A percentile compares a stretch with the other conserved stretches of the same genome.
phyloP scores from a whole-genome alignment of 2,113 vertebrate species.

The Gymnobelideus leadbeateri region DNA sequence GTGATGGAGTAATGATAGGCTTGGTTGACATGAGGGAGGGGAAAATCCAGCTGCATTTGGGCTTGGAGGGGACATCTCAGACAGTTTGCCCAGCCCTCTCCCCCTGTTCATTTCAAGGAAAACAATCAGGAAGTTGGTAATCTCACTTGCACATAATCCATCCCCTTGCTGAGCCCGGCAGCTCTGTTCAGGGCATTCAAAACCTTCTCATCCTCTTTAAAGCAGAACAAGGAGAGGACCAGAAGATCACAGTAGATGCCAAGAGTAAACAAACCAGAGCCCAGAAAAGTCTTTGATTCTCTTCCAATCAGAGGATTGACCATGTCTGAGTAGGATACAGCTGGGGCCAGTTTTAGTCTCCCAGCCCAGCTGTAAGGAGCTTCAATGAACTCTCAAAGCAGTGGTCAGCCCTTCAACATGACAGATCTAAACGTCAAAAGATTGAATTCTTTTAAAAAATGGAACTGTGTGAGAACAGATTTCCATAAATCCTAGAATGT shows the following conservation, averaged over 20 bases:
- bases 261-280: conserved; percentile 44
- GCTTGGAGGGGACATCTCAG: conserved; percentile 45
- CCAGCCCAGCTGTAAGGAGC: conserved; percentile 26
- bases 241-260: conserved; percentile 18
- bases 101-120: conserved; percentile 13
- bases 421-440: not conserved
- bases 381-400: conserved; percentile 39
- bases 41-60: conserved; percentile 70
- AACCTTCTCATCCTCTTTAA: conserved; percentile 1
- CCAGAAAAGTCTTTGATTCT: conserved; percentile 44
- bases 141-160: conserved; percentile 16
- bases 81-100: conserved; percentile 63
- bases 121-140: conserved; percentile 35
- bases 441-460: not conserved
- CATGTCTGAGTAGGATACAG: conserved; percentile 18
- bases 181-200: not conserved
- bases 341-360: conserved; percentile 15
- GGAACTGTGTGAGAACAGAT: not conserved
- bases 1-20: conserved; percentile 74
- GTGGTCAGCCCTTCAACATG: conserved; percentile 16
- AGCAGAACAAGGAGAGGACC: conserved; percentile 27
- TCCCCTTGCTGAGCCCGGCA: not conserved
- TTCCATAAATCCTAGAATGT: not conserved
- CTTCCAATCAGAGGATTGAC: conserved; percentile 37
- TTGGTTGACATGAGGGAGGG: conserved; percentile 50